A percentile compares a stretch with the other conserved stretches of the same genome.
phyloP scores from a whole-genome alignment of 2,888 invertebrate species.

The Napeogenes sylphis region DNA sequence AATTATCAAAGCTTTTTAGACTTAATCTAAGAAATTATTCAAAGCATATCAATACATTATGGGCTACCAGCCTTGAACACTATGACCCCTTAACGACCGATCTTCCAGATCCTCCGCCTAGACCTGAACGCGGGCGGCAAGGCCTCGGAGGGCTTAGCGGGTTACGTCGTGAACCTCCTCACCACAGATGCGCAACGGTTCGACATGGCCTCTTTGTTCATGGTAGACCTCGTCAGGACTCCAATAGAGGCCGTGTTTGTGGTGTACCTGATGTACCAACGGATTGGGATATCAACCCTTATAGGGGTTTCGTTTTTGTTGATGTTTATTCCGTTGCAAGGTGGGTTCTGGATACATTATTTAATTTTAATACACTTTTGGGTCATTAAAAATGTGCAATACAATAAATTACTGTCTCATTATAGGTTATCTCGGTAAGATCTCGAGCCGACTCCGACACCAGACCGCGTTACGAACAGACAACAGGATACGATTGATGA shows the following conservation, averaged over 20 bases:
- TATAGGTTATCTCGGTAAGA: conserved; percentile 82
- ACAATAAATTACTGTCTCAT: not conserved
- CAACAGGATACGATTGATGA: conserved; percentile 91
- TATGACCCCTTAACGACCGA: not conserved
- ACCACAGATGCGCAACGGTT: conserved; percentile 93
- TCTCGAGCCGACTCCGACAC: conserved; percentile 80
- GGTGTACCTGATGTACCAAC: conserved; percentile 83
- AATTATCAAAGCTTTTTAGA: too few species aligned
- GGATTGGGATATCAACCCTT: conserved; percentile 77
- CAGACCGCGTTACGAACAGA: conserved; percentile 89
- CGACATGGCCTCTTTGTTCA: conserved; percentile 87
- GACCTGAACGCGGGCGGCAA: conserved; percentile 80
- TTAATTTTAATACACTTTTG: not conserved
- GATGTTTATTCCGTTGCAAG: conserved; percentile 64
- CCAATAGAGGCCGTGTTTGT: conserved; percentile 87
- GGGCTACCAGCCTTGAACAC: too few species aligned
- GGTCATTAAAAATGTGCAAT: not conserved
- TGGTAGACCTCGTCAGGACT: conserved; percentile 89
- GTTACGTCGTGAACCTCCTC: conserved; percentile 85
- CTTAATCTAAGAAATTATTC: too few species aligned
- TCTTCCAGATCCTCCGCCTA: conserved; percentile 81
- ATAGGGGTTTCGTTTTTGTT: conserved; percentile 79
- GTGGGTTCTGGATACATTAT: conserved; percentile 12
- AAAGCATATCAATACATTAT: too few species aligned
- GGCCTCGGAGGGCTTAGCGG: conserved; percentile 79